phyloP scores from a whole-genome alignment of 2,797 vertebrate species.

The Dermochelys coriacea region DNA sequence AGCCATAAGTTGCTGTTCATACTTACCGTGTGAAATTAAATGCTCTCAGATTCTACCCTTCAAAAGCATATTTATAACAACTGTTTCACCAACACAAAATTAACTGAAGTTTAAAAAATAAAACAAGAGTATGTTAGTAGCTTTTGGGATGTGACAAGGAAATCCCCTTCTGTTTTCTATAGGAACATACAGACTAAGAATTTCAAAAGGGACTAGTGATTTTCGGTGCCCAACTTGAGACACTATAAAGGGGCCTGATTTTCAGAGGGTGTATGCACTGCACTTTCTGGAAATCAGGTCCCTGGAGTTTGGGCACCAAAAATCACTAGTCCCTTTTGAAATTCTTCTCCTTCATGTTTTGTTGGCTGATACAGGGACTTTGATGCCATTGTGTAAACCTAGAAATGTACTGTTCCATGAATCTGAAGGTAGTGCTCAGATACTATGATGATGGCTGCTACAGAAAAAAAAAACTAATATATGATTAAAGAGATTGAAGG shows the following conservation, averaged over 20 bases:
- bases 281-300: not conserved
- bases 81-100: not conserved
- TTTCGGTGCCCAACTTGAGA: not conserved
- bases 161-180: not conserved
- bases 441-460: rapidly evolving
- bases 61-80: not conserved
- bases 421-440: rapidly evolving
- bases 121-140: not conserved
- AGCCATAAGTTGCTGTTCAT: not conserved
- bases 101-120: not conserved
- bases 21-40: not conserved
- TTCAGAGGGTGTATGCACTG: rapidly evolving
- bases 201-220: not conserved
- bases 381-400: not conserved
- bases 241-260: not conserved
- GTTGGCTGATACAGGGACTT: not conserved
- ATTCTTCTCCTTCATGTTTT: not conserved
- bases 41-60: not conserved
- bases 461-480: not conserved
- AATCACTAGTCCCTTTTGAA: not conserved
- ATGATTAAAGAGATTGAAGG: rapidly evolving
- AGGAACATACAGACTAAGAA: not conserved
- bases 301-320: not conserved
- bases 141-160: not conserved
- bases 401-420: not conserved